Evolutionary conservation across 2,888 invertebrate species (phyloP), one percentile per base, ranked within the genome.

Genomic region (Herminia tarsipennalis): DNA sequence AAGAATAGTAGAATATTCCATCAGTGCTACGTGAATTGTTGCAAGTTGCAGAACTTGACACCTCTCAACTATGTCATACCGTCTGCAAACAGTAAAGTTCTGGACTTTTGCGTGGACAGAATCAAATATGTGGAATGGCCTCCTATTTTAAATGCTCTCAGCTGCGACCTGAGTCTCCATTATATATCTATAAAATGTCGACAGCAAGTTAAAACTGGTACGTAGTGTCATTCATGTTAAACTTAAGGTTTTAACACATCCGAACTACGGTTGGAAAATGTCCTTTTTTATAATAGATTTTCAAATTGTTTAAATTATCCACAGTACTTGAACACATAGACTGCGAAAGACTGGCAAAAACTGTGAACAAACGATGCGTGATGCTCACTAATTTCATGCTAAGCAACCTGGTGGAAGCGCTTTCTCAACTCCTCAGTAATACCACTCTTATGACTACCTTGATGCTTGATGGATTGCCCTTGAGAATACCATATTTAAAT

Each of bases 111-210:
- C 56, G 95, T 94, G 36, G 96, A 96, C 72, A 93, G 96, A 56
- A 92, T 96, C 35, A 95, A 94, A 68, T 93, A 95, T 51, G 93
- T 92, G 50, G 96, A 96, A 58, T 96, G 96, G 96, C 90, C 93
- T 18, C 94, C 96, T 1, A 94, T 96, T 33, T 82, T 95, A 35
- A 95, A 95, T 64, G 95, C 96, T 0, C 81, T 96, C 3, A 92
- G 94, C 33, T 92, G 94, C 56, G 96, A 96, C 76, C 92, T 94
- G 35, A 94, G 94, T 48, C 89, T 96, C 2, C 94, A 95, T 76
- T 92, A 93, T 49, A 88, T 96, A 50, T 92, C 93, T 20, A 93
- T 96, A 51, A 92, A 93, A 63, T 94, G 95, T 80, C 92, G 94
- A 14, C 84, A 88, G 56, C 86, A 76, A 70, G 85, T 87, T 2